These are phyloP conservation scores for Drosophila picticornis DNA, from an alignment of 2,888 invertebrate genomes.

Conservation along the genomic window DNA sequence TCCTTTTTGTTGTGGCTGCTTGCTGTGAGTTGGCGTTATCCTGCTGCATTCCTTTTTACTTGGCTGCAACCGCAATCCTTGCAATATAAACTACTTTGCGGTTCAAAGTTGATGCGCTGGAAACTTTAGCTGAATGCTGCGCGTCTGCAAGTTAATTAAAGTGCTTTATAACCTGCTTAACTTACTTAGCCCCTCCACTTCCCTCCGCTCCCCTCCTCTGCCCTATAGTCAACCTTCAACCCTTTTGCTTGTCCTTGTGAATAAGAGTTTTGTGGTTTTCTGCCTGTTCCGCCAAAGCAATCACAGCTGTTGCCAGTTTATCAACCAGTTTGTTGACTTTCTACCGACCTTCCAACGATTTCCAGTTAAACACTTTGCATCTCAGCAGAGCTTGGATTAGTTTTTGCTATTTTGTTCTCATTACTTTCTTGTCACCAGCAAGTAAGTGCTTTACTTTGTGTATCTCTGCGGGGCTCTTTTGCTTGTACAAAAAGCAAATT, in stretches of 20 bases:
- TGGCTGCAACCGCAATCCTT: conserved; percentile 67
- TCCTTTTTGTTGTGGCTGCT: neutral
- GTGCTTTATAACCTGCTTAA: conserved; percentile 69
- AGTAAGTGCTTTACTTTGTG: neutral
- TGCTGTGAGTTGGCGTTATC: conserved; percentile 9
- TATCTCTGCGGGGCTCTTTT: neutral
- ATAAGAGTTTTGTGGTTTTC: conserved; percentile 10
- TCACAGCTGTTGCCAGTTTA: conserved; percentile 43
- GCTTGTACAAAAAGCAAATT: neutral
- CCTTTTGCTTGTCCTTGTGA: neutral
- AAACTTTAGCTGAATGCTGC: conserved; percentile 66
- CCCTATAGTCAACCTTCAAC: neutral
- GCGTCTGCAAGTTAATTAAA: conserved; percentile 80
- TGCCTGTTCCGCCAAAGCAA: conserved; percentile 39
- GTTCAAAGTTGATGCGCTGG: conserved; percentile 80
- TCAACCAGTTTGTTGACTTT: conserved; percentile 49
- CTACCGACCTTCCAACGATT: conserved; percentile 1
- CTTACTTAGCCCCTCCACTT: neutral
- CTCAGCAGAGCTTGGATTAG: neutral
- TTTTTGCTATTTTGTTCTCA: neutral
- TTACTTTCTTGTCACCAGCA: neutral
- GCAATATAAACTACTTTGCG: conserved; percentile 79
- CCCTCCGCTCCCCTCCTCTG: neutral
- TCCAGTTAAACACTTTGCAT: conserved; percentile 5
- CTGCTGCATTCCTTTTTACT: conserved; percentile 48